Evolutionary conservation across 2,797 vertebrate species (phyloP).

Genomic region (Geotrypetes seraphini): DNA sequence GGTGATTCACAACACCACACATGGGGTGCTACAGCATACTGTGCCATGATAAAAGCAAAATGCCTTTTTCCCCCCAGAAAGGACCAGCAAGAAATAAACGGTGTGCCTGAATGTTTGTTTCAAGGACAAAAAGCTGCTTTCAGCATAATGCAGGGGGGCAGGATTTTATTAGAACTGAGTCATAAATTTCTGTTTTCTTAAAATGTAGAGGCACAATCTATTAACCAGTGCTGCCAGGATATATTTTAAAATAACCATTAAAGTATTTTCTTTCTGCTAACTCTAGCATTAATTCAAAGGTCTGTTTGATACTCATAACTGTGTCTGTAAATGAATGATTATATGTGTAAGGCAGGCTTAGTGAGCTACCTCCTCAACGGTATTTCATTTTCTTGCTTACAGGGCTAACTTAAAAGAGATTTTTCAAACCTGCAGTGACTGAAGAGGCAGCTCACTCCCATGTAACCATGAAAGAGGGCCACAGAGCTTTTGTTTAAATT

Average conservation of each 20-base stretch:
- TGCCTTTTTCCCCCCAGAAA: too few species aligned
- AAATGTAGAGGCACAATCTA: too few species aligned
- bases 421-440: conserved; percentile 95
- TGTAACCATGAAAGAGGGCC: conserved; percentile 89
- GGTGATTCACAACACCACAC: too few species aligned
- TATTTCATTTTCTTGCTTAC: conserved; percentile 97
- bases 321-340: conserved; percentile 44
- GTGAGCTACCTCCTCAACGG: conserved; percentile 80
- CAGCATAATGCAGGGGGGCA: too few species aligned
- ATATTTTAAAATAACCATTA: background rate
- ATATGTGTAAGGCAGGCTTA: conserved; percentile 68
- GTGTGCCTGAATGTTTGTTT: too few species aligned
- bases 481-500: conserved; percentile 72
- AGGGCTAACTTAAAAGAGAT: conserved; percentile 98
- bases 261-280: conserved; percentile 30
- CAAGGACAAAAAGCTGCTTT: too few species aligned
- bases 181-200: too few species aligned
- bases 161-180: too few species aligned
- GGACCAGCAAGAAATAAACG: too few species aligned
- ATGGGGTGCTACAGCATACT: too few species aligned
- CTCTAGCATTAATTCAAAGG: conserved; percentile 22
- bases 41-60: too few species aligned
- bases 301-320: conserved; percentile 19
- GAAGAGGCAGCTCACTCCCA: conserved; percentile 94
- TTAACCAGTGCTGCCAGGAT: too few species aligned